These are phyloP conservation scores for Deilephila porcellus DNA, from an alignment of 2,888 invertebrate species.

Conservation along the genomic window DNA sequence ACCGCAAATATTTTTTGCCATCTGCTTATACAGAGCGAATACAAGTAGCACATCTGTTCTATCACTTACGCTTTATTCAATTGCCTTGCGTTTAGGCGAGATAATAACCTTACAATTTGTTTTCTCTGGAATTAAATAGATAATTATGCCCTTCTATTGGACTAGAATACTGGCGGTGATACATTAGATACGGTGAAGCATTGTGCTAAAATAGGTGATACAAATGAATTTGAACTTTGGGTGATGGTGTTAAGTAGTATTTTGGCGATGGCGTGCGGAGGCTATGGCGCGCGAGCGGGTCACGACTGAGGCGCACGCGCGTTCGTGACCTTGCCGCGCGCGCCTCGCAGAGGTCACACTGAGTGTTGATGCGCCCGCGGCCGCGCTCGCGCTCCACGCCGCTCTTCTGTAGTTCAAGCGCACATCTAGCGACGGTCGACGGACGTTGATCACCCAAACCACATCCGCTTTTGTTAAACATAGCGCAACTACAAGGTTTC, in stretches of 20 bases:
- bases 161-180: slow-evolving; percentile 56
- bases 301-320: slow-evolving; percentile 82
- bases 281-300: slow-evolving; percentile 78
- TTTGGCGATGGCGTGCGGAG: slow-evolving; percentile 57
- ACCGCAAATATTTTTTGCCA: slow-evolving; percentile 34
- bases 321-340: slow-evolving; percentile 84
- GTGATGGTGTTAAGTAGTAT: slow-evolving; percentile 62
- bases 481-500: neutral
- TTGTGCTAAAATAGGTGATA: slow-evolving; percentile 53
- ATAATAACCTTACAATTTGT: slow-evolving; percentile 17
- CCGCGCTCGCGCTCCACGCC: slow-evolving; percentile 53
- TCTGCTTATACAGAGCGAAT: neutral
- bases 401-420: slow-evolving; percentile 58
- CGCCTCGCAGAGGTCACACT: slow-evolving; percentile 79
- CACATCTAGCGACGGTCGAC: neutral
- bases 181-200: slow-evolving; percentile 65
- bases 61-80: slow-evolving; percentile 4
- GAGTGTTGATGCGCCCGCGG: slow-evolving; percentile 74
- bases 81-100: neutral
- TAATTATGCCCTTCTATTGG: slow-evolving; percentile 30
- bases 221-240: slow-evolving; percentile 73
- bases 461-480: neutral
- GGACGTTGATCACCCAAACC: neutral
- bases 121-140: slow-evolving; percentile 19
- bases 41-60: slow-evolving; percentile 4